A percentile compares a stretch with the other conserved stretches of the same genome.
Conservation (phyloP, 2,888 invertebrate species). For the Epirrhoe tristata region DNA sequence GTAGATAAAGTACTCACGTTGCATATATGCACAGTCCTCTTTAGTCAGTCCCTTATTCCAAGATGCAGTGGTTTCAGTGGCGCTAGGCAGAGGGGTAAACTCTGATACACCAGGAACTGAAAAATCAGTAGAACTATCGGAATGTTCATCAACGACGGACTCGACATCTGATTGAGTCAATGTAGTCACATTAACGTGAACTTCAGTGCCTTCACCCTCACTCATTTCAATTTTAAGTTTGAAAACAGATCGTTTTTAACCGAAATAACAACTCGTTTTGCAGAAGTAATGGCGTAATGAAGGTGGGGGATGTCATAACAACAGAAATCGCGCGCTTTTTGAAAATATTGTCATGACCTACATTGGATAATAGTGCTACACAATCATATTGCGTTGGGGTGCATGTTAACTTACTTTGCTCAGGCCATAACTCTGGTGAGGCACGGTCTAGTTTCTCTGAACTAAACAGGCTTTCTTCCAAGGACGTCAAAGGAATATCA, state of each 20-base stretch:
- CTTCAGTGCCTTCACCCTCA: slow-evolving; percentile 55
- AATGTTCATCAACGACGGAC: slow-evolving; percentile 44
- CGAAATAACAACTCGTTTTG: slow-evolving; percentile 59
- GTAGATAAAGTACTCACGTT: slow-evolving; percentile 86
- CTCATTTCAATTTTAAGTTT: slow-evolving; percentile 66
- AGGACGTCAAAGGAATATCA: slow-evolving; percentile 81
- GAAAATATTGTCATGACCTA: slow-evolving; percentile 53
- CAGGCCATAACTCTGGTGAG: slow-evolving; percentile 99
- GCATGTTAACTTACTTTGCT: slow-evolving; percentile 90
- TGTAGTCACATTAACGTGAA: slow-evolving; percentile 54
- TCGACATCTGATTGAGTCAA: slow-evolving; percentile 25
- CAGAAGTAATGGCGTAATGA: slow-evolving; percentile 45
- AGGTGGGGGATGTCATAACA: slow-evolving; percentile 70
- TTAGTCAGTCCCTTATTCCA: slow-evolving; percentile 89
- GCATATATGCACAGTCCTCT: slow-evolving; percentile 91
- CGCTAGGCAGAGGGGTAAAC: slow-evolving; percentile 88
- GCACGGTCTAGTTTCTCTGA: slow-evolving; percentile 96
- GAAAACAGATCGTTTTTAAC: slow-evolving; percentile 75
- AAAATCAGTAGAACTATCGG: slow-evolving; percentile 70
- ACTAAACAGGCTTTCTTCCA: slow-evolving; percentile 93
- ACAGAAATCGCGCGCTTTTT: slow-evolving; percentile 78
- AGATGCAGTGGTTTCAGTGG: slow-evolving; percentile 85
- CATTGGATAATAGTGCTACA: slow-evolving; percentile 10
- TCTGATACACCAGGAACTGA: slow-evolving; percentile 96
- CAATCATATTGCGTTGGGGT: slow-evolving; percentile 8